Conservation (phyloP, 2,797 vertebrate species). For the Myripristis murdjan region DNA sequence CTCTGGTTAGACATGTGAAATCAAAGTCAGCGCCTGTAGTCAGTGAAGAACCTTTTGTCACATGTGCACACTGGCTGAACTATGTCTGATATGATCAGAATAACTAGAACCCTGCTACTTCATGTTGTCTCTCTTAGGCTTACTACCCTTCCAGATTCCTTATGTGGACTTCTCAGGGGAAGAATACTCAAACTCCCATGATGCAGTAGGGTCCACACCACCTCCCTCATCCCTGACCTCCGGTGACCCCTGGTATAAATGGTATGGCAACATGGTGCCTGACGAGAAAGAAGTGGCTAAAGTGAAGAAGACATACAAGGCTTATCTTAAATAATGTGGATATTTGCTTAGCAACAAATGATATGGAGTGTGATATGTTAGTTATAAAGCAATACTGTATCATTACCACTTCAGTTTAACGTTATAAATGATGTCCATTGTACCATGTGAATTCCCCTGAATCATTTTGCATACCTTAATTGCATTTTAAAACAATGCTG, state of each 20-base stretch:
- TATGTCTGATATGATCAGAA: no score
- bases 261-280: conserved; percentile 88
- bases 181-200: conserved; percentile 88
- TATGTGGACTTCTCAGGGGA: conserved; percentile 80
- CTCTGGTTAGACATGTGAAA: no score
- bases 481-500: not conserved
- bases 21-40: no score
- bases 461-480: not conserved
- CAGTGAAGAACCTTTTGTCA: no score
- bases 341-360: no score
- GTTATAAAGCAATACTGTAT: no score
- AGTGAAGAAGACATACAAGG: conserved; percentile 86
- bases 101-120: not conserved
- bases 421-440: no score
- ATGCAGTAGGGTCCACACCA: conserved; percentile 88
- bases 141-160: conserved; percentile 85
- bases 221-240: conserved; percentile 65
- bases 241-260: conserved; percentile 87
- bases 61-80: no score
- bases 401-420: not conserved
- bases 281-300: conserved; percentile 84
- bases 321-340: conserved; percentile 56
- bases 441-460: no score
- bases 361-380: not conserved
- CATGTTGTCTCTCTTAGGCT: conserved; percentile 77